These are phyloP conservation scores for Mormyrops boulengeri DNA, from an alignment of 2,797 vertebrate species.

Conservation along the genomic window DNA sequence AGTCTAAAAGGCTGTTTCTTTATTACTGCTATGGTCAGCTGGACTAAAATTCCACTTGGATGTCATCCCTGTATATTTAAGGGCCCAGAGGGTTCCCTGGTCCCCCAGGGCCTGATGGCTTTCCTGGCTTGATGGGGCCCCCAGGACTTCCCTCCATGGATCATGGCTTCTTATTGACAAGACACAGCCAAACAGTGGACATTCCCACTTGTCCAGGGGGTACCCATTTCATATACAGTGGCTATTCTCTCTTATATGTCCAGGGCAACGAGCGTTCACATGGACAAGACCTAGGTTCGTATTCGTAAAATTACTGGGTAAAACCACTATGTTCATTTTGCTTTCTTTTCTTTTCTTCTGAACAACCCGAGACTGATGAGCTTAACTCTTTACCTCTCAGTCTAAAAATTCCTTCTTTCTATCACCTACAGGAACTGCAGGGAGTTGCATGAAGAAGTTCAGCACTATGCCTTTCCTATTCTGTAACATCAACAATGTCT, in stretches of 20 bases:
- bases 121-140: slow-evolving; percentile 79
- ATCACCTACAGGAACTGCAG: slow-evolving; percentile 65
- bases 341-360: neutral
- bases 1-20: neutral
- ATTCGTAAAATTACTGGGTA: neutral
- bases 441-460: slow-evolving; percentile 82
- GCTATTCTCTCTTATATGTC: slow-evolving; percentile 91
- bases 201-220: slow-evolving; percentile 80
- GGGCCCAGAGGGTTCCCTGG: slow-evolving; percentile 85
- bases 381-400: neutral
- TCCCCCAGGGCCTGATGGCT: slow-evolving; percentile 81
- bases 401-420: neutral
- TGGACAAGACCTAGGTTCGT: slow-evolving; percentile 91
- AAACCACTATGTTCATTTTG: neutral
- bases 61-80: slow-evolving; percentile 36
- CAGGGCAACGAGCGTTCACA: slow-evolving; percentile 95
- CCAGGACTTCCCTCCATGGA: slow-evolving; percentile 85
- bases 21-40: neutral
- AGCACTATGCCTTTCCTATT: slow-evolving; percentile 91
- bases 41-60: neutral
- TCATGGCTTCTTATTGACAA: slow-evolving; percentile 91
- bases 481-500: slow-evolving; percentile 79
- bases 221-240: slow-evolving; percentile 79
- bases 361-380: neutral
- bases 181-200: slow-evolving; percentile 84